Base-by-base conservation (phyloP, 2,797 vertebrate genomes). In the Liasis olivaceus region DNA sequence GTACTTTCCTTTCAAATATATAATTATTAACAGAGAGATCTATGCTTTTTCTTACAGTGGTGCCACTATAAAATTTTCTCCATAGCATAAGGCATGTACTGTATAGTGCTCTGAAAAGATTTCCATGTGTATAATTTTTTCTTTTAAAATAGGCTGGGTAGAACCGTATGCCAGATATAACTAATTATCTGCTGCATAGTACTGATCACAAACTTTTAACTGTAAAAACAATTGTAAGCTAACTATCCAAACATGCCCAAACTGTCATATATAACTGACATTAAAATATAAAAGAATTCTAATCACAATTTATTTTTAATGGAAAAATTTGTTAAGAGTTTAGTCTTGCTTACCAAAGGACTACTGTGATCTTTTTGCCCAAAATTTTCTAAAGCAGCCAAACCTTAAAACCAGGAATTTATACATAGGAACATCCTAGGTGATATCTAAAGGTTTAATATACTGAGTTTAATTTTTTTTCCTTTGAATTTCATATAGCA, bases 401-500 rank as follows among this genome's bases (percentile, higher is more conserved):
- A 72, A 72, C 31, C 5, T 72, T 60, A 14, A 9, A 26, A 51
- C 59, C 11, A 87, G 26, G n/a, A n/a, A 60, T 77, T 72, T 60
- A 60, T 72, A 63, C 31, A 84, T 7, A 51, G 28, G 62, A 62
- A 69, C 69, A 31, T 81, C 36, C 63, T 51, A 47, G 28, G 17
- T 56, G 31, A 59, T 84, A 84, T 62, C 64, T 77, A 87, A 91
- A 87, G 2, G 11, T 77, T 91, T 31, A 63, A 66, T 64, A 85
- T 59, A 86, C n/a, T 84, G 86, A 72, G 14, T 89, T 92, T 92
- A 89, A 88, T 84, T 92, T 88, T 63, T 87, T 59, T 59, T 85
- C 54, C n/a, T 58, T 77, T 89, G 77, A 85, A 85, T 89, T 20
- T 28, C n/a, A 42, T 54, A 88, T 62, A 66, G 58, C 56, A 85